Conservation (phyloP, 2,113 vertebrate species). For the Notiomystis cincta region DNA sequence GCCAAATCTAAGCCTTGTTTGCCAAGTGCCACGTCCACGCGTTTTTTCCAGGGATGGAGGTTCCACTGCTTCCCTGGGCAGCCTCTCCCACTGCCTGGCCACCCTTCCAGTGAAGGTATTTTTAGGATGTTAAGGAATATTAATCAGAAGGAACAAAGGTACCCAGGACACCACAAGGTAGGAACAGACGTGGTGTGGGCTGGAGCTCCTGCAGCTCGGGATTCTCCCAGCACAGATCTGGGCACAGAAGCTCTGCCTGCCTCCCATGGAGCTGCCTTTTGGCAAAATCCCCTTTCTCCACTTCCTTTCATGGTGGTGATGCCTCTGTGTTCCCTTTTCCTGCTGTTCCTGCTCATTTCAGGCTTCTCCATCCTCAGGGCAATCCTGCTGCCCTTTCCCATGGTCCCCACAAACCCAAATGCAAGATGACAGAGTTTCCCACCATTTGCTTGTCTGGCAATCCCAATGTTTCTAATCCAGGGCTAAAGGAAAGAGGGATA, state of each 20-base stretch:
- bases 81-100: background rate
- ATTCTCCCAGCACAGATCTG: fast-evolving
- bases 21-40: fast-evolving
- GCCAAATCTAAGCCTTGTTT: background rate
- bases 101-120: background rate
- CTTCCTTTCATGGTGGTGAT: background rate
- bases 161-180: background rate
- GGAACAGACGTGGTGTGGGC: background rate
- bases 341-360: background rate
- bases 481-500: constrained; percentile 33
- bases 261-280: background rate
- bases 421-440: background rate
- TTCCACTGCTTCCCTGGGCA: background rate
- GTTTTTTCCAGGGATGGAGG: background rate
- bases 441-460: background rate
- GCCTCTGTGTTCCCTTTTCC: background rate
- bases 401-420: background rate
- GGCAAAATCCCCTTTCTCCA: background rate
- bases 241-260: background rate
- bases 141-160: background rate
- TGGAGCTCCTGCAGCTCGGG: background rate
- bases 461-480: constrained; percentile 54
- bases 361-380: background rate
- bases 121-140: background rate
- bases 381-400: background rate